phyloP scores from a whole-genome alignment of 1,140 invertebrate species.

The Bilobella aurantiaca region DNA sequence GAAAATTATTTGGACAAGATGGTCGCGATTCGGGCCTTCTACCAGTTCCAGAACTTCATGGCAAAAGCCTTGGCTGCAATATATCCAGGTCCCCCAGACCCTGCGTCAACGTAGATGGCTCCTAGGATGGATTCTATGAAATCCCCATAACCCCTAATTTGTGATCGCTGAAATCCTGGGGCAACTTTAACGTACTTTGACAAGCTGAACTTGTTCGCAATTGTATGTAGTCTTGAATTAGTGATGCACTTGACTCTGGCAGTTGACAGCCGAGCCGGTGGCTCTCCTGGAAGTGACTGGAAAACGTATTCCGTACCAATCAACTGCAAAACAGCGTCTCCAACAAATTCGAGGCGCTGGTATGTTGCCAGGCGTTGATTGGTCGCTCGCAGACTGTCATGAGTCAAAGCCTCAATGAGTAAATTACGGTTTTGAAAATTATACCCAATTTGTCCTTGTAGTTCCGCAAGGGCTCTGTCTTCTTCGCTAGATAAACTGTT shows the following conservation, averaged over 20 bases:
- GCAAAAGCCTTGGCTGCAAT: too few relatives aligned
- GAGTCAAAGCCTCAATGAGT: slow-evolving; percentile 9
- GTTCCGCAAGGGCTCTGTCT: background rate
- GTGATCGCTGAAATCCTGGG: background rate
- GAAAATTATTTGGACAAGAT: too few relatives aligned
- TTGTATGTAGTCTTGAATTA: background rate
- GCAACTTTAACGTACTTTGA: background rate
- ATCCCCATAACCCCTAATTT: background rate
- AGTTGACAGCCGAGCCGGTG: background rate
- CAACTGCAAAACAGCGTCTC: background rate
- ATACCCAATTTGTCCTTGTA: slow-evolving; percentile 9
- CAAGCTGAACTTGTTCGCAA: background rate
- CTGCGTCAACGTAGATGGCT: background rate
- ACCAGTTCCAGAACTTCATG: too few relatives aligned
- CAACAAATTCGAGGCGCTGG: background rate
- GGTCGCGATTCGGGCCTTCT: too few relatives aligned
- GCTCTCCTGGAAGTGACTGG: background rate
- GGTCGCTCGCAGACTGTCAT: slow-evolving; percentile 3
- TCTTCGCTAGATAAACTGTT: background rate
- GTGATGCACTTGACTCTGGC: background rate
- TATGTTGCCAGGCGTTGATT: background rate
- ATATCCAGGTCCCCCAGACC: too few relatives aligned
- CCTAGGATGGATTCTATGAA: background rate
- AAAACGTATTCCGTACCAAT: background rate
- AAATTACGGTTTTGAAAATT: slow-evolving; percentile 2